phyloP scores from a whole-genome alignment of 1,140 invertebrate genomes.

The Scylla paramamosain region DNA sequence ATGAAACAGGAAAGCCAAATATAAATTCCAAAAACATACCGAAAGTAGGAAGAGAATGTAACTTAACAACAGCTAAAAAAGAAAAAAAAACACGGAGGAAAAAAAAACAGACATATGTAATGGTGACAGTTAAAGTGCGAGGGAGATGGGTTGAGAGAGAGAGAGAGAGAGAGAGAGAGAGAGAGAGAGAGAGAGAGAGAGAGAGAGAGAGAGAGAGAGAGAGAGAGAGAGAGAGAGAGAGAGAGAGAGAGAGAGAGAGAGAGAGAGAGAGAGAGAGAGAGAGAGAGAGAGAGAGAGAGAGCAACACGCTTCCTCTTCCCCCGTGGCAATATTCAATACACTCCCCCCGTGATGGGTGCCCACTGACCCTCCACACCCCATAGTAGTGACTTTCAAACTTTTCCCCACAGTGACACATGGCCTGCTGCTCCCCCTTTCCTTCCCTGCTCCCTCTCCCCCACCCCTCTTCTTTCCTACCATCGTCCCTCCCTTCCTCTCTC shows the following conservation, averaged over 20 bases:
- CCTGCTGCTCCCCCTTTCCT: background rate
- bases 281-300: slow-evolving; percentile 25
- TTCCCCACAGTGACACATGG: slow-evolving; percentile 47
- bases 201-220: slow-evolving; percentile 26
- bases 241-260: background rate
- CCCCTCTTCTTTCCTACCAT: background rate
- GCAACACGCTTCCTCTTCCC: background rate
- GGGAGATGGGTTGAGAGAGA: background rate
- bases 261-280: background rate
- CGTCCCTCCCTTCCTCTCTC: background rate
- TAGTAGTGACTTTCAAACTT: slow-evolving; percentile 52
- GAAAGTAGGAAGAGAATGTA: background rate
- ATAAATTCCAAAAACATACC: too few species aligned
- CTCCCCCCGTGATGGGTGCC: slow-evolving; percentile 36
- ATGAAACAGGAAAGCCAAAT: too few species aligned
- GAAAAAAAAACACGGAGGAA: background rate
- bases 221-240: slow-evolving; percentile 27
- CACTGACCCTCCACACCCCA: background rate
- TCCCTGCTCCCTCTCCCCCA: background rate
- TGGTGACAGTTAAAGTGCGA: background rate
- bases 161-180: background rate
- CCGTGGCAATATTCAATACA: slow-evolving; percentile 47
- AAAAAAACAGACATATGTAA: too few species aligned
- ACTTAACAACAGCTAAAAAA: background rate
- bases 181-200: slow-evolving; percentile 40